A percentile compares a stretch with the other conserved stretches of the same genome.
phyloP scores from a whole-genome alignment of 2,797 vertebrate genomes.

The Triplophysa bombifrons region DNA sequence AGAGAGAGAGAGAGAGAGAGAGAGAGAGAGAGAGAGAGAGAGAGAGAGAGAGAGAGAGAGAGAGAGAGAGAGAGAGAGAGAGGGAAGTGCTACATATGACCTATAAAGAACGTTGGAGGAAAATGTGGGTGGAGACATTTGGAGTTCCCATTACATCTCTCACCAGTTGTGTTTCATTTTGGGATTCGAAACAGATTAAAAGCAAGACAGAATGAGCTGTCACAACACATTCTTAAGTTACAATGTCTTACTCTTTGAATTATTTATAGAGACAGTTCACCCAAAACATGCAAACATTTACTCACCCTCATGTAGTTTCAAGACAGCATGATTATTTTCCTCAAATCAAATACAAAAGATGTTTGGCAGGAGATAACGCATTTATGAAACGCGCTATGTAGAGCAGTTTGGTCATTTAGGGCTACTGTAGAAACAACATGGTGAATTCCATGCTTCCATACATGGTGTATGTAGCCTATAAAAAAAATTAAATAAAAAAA shows the following conservation, averaged over 20 bases:
- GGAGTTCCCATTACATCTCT: slow-evolving; percentile 28
- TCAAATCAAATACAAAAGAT: not conserved
- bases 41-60: not conserved
- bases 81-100: slow-evolving; percentile 33
- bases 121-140: slow-evolving; percentile 34
- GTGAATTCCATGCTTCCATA: too few relatives aligned
- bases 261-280: slow-evolving; percentile 12
- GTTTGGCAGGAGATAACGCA: not conserved
- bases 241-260: slow-evolving; percentile 12
- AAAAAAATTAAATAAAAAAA: too few relatives aligned
- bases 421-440: too few relatives aligned
- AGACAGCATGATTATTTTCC: not conserved
- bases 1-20: not conserved
- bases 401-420: too few relatives aligned
- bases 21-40: not conserved
- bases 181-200: slow-evolving; percentile 65
- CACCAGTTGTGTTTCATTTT: slow-evolving; percentile 54
- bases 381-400: too few relatives aligned
- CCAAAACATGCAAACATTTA: not conserved
- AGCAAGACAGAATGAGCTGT: slow-evolving; percentile 63
- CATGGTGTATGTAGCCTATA: too few relatives aligned
- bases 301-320: not conserved
- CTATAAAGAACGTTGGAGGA: slow-evolving; percentile 40
- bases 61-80: not conserved
- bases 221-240: slow-evolving; percentile 63